Base-by-base conservation (phyloP, 2,888 invertebrate species). In the Hirtodrosophila trivittata region DNA sequence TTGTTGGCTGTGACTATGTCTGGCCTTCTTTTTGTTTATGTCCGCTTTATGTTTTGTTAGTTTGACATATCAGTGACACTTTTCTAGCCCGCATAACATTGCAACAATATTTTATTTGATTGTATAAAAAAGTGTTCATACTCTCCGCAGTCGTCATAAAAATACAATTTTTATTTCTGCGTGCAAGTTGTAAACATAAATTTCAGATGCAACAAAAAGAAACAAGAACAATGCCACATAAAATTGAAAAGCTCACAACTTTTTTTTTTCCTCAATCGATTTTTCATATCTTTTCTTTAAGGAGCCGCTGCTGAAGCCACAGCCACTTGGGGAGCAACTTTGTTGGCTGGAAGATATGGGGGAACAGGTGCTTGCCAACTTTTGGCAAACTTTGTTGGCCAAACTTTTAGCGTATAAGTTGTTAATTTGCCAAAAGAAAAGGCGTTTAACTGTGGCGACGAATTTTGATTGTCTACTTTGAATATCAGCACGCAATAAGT, bases 41-140 rank as follows among this genome's bases (percentile, higher is more conserved):
- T 66, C 52, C 84, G 42, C 60, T 85, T 85, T 66, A 86, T 82
- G 66, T 87, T 83, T 82, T 70, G 80, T 70, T 67, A 87, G 86
- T 83, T 87, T 86, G 87, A 82, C 86, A 87, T 82, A 87, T 82
- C 82, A 83, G 86, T 87, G 87, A 78, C 82, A 87, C 56, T 85
- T 85, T 68, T 51, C 62, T 59, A 64, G 62, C 45, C 45, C 71
- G 60, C 64, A 59, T 59, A 41, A 37, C 70, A 56, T 64, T 80
- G 80, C 78, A 81, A 64, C 74, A 73, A 80, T 82, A 82, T 85
- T 77, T 85, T 82, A 71, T 85, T 81, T 77, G 64, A 85, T 77
- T 81, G 86, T 76, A 43, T 30, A 57, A 52, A 45, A 78, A 60
- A 67, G 60, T 75, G 54, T 56, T 64, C 58, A 45, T 57, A 32